phyloP scores from a whole-genome alignment of 2,888 invertebrate species.

The Baronia brevicornis region DNA sequence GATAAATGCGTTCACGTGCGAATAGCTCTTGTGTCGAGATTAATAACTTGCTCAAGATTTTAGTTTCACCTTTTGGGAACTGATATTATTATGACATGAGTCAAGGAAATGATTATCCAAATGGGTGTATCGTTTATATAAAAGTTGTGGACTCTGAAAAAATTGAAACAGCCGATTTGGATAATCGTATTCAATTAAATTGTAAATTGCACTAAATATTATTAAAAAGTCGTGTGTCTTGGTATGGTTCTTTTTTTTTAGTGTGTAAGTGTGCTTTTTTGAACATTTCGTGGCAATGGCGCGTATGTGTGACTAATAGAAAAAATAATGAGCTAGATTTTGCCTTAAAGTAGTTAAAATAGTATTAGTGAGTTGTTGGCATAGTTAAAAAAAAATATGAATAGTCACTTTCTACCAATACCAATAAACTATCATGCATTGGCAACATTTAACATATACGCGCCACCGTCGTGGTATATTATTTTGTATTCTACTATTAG shows the following conservation, averaged over 20 bases:
- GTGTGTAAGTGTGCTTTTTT: conserved; percentile 57
- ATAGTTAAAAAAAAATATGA: no score
- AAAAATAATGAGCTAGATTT: no score
- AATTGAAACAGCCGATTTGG: conserved; percentile 3
- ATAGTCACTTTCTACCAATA: no score
- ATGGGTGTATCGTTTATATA: no score
- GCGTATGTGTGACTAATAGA: conserved; percentile 18
- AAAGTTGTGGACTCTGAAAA: no score
- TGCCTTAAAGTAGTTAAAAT: no score
- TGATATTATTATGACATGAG: conserved; percentile 4
- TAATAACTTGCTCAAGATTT: conserved; percentile 10
- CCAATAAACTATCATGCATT: no score
- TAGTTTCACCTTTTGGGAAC: conserved; percentile 1
- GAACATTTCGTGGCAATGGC: conserved; percentile 27
- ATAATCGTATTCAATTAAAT: conserved; percentile 19
- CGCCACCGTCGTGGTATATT: conserved; percentile 12
- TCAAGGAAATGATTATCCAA: conserved; percentile 5
- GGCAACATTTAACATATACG: conserved; percentile 7
- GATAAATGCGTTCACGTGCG: conserved; percentile 3
- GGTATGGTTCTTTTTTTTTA: conserved; percentile 49
- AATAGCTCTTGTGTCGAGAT: not conserved
- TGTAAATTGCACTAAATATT: conserved; percentile 40
- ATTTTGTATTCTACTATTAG: conserved; percentile 25
- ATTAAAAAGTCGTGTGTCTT: conserved; percentile 39
- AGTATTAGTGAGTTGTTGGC: no score